Evolutionary conservation across 2,888 invertebrate species (phyloP).

Genomic region (Atethmia centrago): DNA sequence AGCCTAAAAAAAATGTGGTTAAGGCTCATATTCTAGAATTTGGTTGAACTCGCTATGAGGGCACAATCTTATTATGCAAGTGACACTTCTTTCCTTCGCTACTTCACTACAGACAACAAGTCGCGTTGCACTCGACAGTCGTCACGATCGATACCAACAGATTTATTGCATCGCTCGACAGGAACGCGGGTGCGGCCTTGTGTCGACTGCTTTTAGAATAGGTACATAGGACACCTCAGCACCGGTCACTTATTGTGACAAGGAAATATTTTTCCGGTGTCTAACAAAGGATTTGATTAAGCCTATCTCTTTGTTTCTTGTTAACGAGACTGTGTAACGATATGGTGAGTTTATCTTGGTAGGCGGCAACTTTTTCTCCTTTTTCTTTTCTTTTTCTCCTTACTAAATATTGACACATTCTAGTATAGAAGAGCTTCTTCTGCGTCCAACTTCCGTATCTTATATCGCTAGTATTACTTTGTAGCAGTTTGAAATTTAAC

Average conservation of each 20-base stretch:
- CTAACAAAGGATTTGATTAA: constrained; percentile 56
- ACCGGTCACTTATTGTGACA: constrained; percentile 52
- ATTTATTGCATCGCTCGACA: constrained; percentile 67
- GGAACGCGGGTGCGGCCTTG: constrained; percentile 74
- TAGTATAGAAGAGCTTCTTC: no score
- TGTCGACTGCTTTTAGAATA: constrained; percentile 50
- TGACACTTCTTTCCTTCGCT: constrained; percentile 15
- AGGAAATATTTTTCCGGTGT: constrained; percentile 60
- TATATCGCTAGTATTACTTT: no score
- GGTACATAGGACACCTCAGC: constrained; percentile 46
- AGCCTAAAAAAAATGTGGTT: neutral
- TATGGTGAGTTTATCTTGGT: constrained; percentile 1
- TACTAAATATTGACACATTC: no score
- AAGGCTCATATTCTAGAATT: neutral
- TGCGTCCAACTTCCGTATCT: no score
- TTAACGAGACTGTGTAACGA: constrained; percentile 16
- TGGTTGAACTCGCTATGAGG: neutral
- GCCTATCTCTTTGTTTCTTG: constrained; percentile 31
- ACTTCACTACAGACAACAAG: constrained; percentile 10
- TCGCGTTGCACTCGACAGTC: constrained; percentile 56
- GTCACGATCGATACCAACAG: constrained; percentile 65
- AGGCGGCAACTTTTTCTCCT: no score
- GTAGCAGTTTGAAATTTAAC: no score
- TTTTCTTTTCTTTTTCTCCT: no score
- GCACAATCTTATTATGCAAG: neutral